Evolutionary conservation across 2,888 invertebrate species (phyloP).

Genomic region (Anthophora plumipes): DNA sequence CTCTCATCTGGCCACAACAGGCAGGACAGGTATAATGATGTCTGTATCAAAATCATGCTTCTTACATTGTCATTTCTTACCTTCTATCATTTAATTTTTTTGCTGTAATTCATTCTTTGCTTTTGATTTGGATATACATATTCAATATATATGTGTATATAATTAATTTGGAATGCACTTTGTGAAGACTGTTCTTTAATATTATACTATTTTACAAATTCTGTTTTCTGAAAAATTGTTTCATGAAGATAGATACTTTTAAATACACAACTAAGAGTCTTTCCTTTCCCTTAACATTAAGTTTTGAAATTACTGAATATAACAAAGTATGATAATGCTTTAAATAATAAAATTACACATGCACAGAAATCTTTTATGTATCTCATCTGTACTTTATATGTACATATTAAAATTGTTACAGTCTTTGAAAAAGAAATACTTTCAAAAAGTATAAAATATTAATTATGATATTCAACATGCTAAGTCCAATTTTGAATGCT

Average conservation of each 20-base stretch:
- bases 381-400: slow-evolving; percentile 53
- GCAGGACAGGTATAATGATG: slow-evolving; percentile 85
- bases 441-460: neutral
- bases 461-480: neutral
- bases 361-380: slow-evolving; percentile 13
- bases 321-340: slow-evolving; percentile 24
- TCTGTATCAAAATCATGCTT: slow-evolving; percentile 85
- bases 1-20: slow-evolving; percentile 84
- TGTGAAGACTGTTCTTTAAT: slow-evolving; percentile 15
- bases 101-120: slow-evolving; percentile 52
- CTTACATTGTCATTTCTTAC: slow-evolving; percentile 77
- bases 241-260: neutral
- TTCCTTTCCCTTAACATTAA: neutral
- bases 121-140: slow-evolving; percentile 49
- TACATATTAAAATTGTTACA: slow-evolving; percentile 28
- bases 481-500: slow-evolving; percentile 19
- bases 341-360: slow-evolving; percentile 9
- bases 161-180: slow-evolving; percentile 44
- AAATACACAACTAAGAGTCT: slow-evolving; percentile 6
- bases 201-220: slow-evolving; percentile 14
- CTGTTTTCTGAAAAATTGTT: slow-evolving; percentile 5
- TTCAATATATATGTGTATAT: slow-evolving; percentile 27
- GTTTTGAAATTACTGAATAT: neutral
- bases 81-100: slow-evolving; percentile 59
- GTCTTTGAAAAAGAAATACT: neutral